Evolutionary conservation across 1,140 invertebrate species (phyloP), one percentile per base, ranked within the genome.

Genomic region (Aphidius gifuensis): DNA sequence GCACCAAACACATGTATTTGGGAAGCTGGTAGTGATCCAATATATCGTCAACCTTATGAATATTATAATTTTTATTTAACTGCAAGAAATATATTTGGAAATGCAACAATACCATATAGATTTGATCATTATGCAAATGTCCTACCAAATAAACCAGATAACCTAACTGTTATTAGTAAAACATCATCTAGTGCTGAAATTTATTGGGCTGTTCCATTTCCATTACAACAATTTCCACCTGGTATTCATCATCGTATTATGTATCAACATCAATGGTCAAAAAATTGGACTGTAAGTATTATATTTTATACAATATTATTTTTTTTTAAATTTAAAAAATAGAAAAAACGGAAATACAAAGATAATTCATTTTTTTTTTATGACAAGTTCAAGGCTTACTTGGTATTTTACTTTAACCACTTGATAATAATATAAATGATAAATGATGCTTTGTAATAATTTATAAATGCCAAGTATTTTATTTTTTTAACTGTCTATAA

Each of bases 51-150:
- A 66, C 74, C 81, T 2, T 83, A 86, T 62, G 75, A 82, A 44
- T 72, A 76, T 61, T 88, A 84, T 67, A 79, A 75, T 49, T 86
- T 90, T 58, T 72, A 78, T 5, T 57, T 90, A 8, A 80, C 53
- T 6, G 80, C 80, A 8, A 67, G 69, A 4, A 90, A 89, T 75
- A 67, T 70, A 3, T 83, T 89, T 68, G 87, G 85, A 3, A 78
- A 73, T 58, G 75, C 67, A 8, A 74, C 66, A 11, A 76, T 82
- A 64, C 69, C 71, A 8, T 83, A 85, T 61, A 82, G 71, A 47
- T 80, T 88, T 59, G 76, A 88, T 66, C 87, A 90, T 69, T 89
- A 76, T 71, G 82, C 84, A 39, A 77, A 85, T 64, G 84, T 89
- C 21, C 83, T 86, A 64, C 86, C 87, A 5, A 79, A 82, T 21